Evolutionary conservation across 2,113 vertebrate species (phyloP).

Genomic region (Emydura subglobosa): DNA sequence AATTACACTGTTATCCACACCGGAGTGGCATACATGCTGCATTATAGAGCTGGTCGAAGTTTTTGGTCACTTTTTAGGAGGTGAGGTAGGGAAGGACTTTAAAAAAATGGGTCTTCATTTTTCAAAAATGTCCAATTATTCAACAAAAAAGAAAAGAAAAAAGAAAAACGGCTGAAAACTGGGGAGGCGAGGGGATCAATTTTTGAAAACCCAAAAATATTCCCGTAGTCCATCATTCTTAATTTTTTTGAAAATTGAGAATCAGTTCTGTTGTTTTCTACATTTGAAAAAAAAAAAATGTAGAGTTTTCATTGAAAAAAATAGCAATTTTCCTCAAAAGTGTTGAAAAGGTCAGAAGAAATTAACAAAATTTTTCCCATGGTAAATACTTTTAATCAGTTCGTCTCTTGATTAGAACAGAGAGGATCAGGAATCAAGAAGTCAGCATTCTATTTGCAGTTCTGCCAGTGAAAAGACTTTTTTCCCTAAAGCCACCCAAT

Average conservation of each 20-base stretch:
- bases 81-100: background rate
- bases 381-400: background rate
- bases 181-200: too few relatives aligned
- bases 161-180: fast-evolving
- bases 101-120: background rate
- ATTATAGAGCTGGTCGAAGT: background rate
- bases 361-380: background rate
- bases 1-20: background rate
- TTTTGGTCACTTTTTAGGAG: background rate
- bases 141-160: background rate
- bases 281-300: background rate
- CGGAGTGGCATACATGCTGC: background rate
- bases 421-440: background rate
- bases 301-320: background rate
- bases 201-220: background rate
- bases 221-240: background rate
- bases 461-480: background rate
- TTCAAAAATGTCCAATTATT: fast-evolving
- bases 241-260: background rate
- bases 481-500: fast-evolving
- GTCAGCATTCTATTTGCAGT: background rate
- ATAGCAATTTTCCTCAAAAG: background rate
- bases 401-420: background rate
- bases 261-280: background rate
- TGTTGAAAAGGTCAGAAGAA: background rate